phyloP scores from a whole-genome alignment of 2,113 vertebrate genomes.

The Pongo pygmaeus region DNA sequence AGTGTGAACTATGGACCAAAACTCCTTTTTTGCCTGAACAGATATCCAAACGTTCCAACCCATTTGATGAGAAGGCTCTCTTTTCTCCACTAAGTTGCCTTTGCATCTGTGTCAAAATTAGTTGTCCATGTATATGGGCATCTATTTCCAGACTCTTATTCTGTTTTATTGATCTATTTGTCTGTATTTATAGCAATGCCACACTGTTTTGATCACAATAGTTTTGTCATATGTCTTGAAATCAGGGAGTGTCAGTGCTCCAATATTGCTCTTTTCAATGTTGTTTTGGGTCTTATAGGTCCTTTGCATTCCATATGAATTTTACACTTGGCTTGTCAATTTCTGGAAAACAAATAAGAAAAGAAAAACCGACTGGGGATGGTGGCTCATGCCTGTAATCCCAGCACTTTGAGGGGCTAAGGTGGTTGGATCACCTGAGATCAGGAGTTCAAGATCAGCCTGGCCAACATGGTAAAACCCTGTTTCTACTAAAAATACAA shows the following conservation, averaged over 20 bases:
- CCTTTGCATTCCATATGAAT: not conserved
- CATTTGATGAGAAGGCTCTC: not conserved
- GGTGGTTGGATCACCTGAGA: too few species aligned
- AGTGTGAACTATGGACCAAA: not conserved
- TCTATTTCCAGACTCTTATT: not conserved
- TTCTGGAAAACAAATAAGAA: not conserved
- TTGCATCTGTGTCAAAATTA: not conserved
- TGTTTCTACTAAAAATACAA: too few species aligned
- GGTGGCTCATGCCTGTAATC: too few species aligned
- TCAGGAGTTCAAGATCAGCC: too few species aligned
- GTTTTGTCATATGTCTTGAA: not conserved
- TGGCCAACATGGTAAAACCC: too few species aligned
- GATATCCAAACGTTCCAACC: not conserved
- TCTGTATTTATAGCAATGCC: not conserved
- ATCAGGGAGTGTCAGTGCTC: rapidly evolving
- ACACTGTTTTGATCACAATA: not conserved
- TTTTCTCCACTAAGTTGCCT: not conserved
- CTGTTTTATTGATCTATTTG: not conserved
- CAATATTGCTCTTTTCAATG: not conserved
- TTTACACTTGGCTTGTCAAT: not conserved
- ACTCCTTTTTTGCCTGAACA: rapidly evolving
- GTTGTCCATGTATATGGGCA: rapidly evolving
- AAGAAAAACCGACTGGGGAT: not conserved
- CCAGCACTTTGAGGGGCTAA: too few species aligned
- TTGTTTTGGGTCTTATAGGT: not conserved